Conservation (phyloP, 1,140 invertebrate species). For the Heliothis virescens region DNA sequence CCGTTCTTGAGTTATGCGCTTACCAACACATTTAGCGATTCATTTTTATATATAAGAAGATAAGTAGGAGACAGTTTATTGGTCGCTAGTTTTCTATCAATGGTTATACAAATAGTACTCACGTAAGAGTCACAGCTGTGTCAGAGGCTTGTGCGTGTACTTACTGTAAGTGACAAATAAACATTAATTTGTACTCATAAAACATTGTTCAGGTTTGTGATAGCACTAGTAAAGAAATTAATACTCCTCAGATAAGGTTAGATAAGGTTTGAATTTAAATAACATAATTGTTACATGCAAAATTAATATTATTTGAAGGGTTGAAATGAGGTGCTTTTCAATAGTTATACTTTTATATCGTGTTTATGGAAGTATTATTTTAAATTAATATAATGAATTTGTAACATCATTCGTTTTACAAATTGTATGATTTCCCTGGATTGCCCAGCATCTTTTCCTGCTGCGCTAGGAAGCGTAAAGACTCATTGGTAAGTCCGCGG, state of each 20-base stretch:
- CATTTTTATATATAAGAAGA: neutral
- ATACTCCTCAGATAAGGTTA: constrained; percentile 26
- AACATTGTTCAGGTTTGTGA: constrained; percentile 8
- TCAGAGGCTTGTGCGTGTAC: neutral
- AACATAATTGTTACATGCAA: neutral
- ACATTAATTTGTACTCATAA: constrained; percentile 10
- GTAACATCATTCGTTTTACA: too few species aligned
- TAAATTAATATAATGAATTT: too few species aligned
- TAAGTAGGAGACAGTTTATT: neutral
- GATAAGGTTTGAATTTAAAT: constrained; percentile 18
- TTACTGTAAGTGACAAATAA: constrained; percentile 20
- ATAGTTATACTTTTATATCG: too few species aligned
- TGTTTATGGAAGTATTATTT: too few species aligned
- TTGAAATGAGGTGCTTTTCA: too few species aligned
- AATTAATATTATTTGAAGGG: too few species aligned
- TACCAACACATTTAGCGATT: too few species aligned
- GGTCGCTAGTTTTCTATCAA: neutral
- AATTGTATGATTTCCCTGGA: too few species aligned
- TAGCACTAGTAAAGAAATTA: constrained; percentile 17
- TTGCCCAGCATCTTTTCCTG: too few species aligned
- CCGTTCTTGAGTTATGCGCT: too few species aligned
- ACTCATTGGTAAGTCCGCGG: too few species aligned
- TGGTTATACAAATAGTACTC: neutral
- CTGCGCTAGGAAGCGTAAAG: too few species aligned
- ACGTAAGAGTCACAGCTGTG: neutral